Conservation (phyloP, 1,140 invertebrate genomes). For the Brachionus paranguensis region DNA sequence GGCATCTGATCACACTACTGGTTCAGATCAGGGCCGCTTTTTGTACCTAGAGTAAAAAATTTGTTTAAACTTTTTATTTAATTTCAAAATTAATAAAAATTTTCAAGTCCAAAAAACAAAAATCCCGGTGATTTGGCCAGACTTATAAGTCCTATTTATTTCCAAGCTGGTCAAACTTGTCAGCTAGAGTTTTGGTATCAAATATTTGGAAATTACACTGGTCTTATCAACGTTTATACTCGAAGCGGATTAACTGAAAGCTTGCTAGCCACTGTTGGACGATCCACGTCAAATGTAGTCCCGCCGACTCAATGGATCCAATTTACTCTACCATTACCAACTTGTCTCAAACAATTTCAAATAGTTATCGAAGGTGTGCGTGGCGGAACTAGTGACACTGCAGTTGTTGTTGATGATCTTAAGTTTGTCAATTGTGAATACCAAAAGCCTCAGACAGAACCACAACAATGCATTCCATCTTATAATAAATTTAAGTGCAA, state of each 20-base stretch:
- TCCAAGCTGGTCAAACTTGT: constrained; percentile 42
- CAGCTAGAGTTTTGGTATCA: constrained; percentile 41
- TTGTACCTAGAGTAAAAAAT: constrained; percentile 18
- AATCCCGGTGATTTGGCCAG: constrained; percentile 28
- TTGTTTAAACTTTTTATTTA: background rate
- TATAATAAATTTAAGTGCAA: constrained; percentile 15
- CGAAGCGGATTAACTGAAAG: background rate
- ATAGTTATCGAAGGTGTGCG: constrained; percentile 45
- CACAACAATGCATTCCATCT: constrained; percentile 27
- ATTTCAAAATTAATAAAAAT: background rate
- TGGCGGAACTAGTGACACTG: constrained; percentile 44
- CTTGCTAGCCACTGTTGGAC: background rate
- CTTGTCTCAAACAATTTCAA: constrained; percentile 47
- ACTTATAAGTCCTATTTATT: constrained; percentile 46
- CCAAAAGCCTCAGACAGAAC: constrained; percentile 39
- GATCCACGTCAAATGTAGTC: background rate
- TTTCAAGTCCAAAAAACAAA: constrained; percentile 25
- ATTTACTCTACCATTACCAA: constrained; percentile 42
- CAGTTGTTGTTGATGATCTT: constrained; percentile 50
- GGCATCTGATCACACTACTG: background rate
- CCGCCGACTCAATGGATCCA: constrained; percentile 43
- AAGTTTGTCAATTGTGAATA: constrained; percentile 45
- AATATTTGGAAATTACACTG: constrained; percentile 35
- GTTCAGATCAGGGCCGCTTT: background rate
- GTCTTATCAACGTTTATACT: constrained; percentile 43